Evolutionary conservation across 1,140 invertebrate genomes (phyloP), one percentile per base, ranked within the genome.

Genomic region (Riptortus pedestris): DNA sequence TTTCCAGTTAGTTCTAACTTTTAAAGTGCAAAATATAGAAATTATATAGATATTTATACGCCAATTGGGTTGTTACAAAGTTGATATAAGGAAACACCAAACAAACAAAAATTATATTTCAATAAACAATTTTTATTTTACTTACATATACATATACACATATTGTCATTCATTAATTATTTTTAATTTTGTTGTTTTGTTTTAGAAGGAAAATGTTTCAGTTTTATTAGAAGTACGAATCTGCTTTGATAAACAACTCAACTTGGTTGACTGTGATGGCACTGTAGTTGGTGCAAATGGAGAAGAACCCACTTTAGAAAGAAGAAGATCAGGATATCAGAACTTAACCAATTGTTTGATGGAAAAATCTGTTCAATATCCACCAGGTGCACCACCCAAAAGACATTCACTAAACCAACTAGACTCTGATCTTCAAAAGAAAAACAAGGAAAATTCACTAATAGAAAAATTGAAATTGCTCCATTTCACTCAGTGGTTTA

Each of bases 161-260:
- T n/a, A n/a, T n/a, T n/a, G n/a, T n/a, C n/a, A n/a, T n/a, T n/a
- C n/a, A n/a, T n/a, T n/a, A n/a, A n/a, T n/a, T n/a, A n/a, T n/a
- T n/a, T n/a, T n/a, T n/a, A n/a, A n/a, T n/a, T n/a, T n/a, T n/a
- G n/a, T n/a, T n/a, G n/a, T n/a, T n/a, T n/a, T 52, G 7, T 66
- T 66, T 47, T 45, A 70, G 69, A 65, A 64, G 55, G 62, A 65
- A 43, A 64, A 65, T 20, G 47, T 57, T 14, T 61, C 65, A 33
- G 59, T 65, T 28, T 60, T 70, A 22, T 45, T 62, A 27, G 69
- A 70, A 65, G 63, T 70, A 22, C 55, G 69, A 11, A 68, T 70
- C 18, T 70, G 69, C 47, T 69, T 70, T 62, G 63, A 70, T 51
- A 69, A 69, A 58, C 63, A 33, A 28, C 62, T 70, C 16, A 60